Percentiles rank a stretch among this genome's conserved stretches.
These are phyloP conservation scores for Antigone vipio DNA, from an alignment of 2,113 vertebrate genomes.

Conservation along the genomic window DNA sequence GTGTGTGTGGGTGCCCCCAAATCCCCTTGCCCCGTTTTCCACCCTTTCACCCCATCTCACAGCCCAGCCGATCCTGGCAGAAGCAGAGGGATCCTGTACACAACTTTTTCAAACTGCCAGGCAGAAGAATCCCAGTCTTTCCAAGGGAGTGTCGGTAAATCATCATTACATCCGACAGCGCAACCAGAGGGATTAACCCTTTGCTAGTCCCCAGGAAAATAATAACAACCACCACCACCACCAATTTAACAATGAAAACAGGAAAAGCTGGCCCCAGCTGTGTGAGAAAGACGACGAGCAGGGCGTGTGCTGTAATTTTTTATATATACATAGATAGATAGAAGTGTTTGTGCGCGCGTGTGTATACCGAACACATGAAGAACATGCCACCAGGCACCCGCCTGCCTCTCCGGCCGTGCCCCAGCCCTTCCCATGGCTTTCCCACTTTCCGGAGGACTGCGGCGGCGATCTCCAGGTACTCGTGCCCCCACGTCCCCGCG, in stretches of 20 bases:
- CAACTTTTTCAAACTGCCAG: conserved; percentile 53
- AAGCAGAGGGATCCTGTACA: conserved; percentile 18
- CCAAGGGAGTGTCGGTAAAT: conserved; percentile 70
- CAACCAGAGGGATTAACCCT: conserved; percentile 58
- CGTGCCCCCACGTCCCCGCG: neutral
- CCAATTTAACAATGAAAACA: neutral
- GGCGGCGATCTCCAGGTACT: neutral
- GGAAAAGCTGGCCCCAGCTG: neutral
- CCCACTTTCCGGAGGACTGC: neutral
- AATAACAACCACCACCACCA: neutral
- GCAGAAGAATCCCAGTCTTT: conserved; percentile 56
- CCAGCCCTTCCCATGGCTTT: neutral
- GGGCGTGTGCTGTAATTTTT: neutral
- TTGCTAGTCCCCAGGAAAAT: neutral
- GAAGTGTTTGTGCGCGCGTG: neutral
- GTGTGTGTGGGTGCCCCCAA: neutral
- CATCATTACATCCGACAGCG: conserved; percentile 54
- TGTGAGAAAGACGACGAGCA: neutral
- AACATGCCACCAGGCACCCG: neutral
- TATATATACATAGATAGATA: rapidly evolving
- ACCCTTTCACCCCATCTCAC: neutral
- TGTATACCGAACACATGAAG: neutral
- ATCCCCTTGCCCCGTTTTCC: neutral
- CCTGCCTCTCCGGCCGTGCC: neutral
- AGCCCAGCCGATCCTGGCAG: neutral